A percentile compares a stretch with the other conserved stretches of the same genome.
phyloP scores from a whole-genome alignment of 2,797 vertebrate species.

The Pantherophis vulpinus region DNA sequence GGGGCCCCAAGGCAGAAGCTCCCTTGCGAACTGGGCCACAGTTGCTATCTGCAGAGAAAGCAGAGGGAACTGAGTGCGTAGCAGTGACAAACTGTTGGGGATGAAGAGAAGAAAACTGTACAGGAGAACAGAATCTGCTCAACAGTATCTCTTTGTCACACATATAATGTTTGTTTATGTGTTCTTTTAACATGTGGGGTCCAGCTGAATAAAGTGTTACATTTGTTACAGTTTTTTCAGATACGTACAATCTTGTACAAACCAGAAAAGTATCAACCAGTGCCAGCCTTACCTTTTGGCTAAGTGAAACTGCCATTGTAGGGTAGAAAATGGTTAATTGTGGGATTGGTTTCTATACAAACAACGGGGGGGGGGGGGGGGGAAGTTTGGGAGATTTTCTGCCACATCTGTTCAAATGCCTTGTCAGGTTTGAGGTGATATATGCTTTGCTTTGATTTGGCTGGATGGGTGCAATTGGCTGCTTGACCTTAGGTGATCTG shows the following conservation, averaged over 20 bases:
- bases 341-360: background rate
- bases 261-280: background rate
- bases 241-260: background rate
- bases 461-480: background rate
- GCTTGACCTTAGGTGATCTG: background rate
- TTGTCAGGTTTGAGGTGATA: background rate
- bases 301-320: background rate
- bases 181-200: background rate
- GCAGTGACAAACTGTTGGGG: background rate
- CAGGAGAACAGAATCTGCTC: background rate
- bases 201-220: background rate
- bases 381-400: background rate
- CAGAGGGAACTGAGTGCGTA: background rate
- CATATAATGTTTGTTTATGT: background rate
- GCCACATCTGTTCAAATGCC: background rate
- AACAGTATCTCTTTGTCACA: background rate
- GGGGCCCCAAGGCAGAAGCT: no score
- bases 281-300: background rate
- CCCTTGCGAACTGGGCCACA: background rate
- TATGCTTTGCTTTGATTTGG: background rate
- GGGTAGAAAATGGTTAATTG: background rate
- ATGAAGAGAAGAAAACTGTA: background rate
- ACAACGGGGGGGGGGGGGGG: rapidly evolving
- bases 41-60: background rate
- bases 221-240: background rate